Conservation (phyloP, 2,113 vertebrate species). For the Genyomyrus donnyi region DNA sequence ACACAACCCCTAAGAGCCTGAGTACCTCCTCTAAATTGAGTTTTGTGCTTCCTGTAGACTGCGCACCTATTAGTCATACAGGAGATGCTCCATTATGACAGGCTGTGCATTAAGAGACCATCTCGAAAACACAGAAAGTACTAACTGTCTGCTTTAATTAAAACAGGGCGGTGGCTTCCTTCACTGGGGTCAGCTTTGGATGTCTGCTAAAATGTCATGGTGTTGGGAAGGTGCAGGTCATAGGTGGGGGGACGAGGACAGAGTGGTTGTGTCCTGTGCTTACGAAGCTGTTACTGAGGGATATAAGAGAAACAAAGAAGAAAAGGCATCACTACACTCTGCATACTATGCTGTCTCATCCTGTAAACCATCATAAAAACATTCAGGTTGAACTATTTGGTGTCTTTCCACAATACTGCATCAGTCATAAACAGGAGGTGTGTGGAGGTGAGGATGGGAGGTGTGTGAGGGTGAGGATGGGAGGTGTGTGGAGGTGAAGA, state of each 20-base stretch:
- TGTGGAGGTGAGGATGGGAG: neutral
- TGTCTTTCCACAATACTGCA: neutral
- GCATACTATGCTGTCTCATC: neutral
- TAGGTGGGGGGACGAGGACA: neutral
- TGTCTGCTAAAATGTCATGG: neutral
- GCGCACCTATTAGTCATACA: slow-evolving; percentile 6
- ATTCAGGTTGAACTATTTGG: neutral
- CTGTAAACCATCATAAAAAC: neutral
- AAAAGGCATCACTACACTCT: neutral
- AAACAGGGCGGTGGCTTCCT: neutral
- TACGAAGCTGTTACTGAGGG: neutral
- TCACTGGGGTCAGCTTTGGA: neutral
- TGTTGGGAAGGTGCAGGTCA: neutral
- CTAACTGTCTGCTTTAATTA: slow-evolving; percentile 12
- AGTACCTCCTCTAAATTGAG: neutral
- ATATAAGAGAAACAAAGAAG: neutral
- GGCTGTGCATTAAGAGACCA: slow-evolving; percentile 3
- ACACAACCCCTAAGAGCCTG: neutral
- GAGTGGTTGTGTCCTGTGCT: neutral
- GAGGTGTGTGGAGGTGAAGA: neutral
- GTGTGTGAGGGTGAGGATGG: neutral
- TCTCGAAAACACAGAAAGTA: neutral
- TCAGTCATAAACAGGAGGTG: neutral
- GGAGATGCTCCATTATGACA: slow-evolving; percentile 4
- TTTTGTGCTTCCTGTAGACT: neutral